Conservation (phyloP, 2,113 vertebrate genomes). For the Orthonyx spaldingii region DNA sequence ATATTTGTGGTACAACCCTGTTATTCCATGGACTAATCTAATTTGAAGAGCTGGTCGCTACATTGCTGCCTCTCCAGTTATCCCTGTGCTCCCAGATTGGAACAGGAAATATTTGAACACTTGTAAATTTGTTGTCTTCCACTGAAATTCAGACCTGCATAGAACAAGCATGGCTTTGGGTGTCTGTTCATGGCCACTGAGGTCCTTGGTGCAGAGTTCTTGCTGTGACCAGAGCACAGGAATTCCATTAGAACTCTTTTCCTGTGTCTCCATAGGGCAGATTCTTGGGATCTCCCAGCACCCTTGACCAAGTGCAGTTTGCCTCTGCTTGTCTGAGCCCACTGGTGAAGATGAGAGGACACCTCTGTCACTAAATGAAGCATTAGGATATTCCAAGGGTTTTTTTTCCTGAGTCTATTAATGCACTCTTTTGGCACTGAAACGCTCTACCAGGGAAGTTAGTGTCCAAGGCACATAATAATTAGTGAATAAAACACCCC, state of each 20-base stretch:
- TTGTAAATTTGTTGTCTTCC: not conserved
- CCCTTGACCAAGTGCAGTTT: not conserved
- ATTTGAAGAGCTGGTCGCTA: not conserved
- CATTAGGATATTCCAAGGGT: not conserved
- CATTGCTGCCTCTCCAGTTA: not conserved
- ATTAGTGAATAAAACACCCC: slow-evolving; percentile 19
- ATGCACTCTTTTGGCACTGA: not conserved
- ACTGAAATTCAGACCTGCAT: not conserved
- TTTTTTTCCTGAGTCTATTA: not conserved
- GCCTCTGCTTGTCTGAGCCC: not conserved
- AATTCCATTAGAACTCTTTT: not conserved
- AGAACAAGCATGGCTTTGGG: not conserved
- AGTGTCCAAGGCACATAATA: not conserved
- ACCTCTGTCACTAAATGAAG: not conserved
- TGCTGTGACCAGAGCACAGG: not conserved
- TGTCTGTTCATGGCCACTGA: fast-evolving
- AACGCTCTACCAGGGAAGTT: not conserved
- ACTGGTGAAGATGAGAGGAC: not conserved
- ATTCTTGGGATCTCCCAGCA: not conserved
- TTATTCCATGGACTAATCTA: not conserved
- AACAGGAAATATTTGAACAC: not conserved
- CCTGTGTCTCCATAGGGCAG: not conserved
- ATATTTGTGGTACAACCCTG: not conserved
- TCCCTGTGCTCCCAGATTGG: not conserved
- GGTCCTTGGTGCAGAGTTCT: not conserved